Evolutionary conservation across 2,797 vertebrate species (phyloP).

Genomic region (Pangasius macronema): DNA sequence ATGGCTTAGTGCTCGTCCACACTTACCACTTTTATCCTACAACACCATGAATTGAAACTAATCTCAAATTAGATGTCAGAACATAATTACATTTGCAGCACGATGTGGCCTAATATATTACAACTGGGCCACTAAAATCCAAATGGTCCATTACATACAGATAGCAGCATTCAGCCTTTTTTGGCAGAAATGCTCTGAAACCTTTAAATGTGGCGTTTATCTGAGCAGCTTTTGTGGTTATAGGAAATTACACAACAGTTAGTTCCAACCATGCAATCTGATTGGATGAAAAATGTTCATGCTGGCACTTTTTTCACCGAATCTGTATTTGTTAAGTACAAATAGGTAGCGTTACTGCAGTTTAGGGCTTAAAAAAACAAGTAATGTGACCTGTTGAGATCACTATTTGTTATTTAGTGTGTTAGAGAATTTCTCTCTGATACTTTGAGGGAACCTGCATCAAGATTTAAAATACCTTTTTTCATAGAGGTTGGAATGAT

Average conservation of each 20-base stretch:
- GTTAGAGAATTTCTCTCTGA: background rate
- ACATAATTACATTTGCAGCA: background rate
- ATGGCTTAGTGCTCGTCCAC: background rate
- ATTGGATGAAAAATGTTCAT: background rate
- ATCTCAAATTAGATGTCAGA: background rate
- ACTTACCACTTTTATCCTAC: background rate
- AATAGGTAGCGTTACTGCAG: background rate
- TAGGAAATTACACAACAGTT: background rate
- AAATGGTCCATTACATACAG: background rate
- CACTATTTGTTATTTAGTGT: background rate
- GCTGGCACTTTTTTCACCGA: background rate
- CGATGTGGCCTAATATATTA: background rate
- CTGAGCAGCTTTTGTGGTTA: background rate
- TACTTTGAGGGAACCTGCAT: background rate
- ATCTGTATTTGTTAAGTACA: background rate
- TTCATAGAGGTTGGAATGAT: background rate
- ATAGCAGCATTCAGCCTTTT: background rate
- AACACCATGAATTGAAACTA: background rate
- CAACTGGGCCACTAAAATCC: background rate
- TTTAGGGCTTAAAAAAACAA: background rate
- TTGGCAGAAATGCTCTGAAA: background rate
- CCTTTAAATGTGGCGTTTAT: background rate
- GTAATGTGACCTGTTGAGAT: background rate
- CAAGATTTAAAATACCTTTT: background rate
- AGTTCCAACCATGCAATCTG: background rate